These are phyloP conservation scores for Pangasius mekongensis DNA, from an alignment of 2,797 vertebrate genomes.

Conservation along the genomic window DNA sequence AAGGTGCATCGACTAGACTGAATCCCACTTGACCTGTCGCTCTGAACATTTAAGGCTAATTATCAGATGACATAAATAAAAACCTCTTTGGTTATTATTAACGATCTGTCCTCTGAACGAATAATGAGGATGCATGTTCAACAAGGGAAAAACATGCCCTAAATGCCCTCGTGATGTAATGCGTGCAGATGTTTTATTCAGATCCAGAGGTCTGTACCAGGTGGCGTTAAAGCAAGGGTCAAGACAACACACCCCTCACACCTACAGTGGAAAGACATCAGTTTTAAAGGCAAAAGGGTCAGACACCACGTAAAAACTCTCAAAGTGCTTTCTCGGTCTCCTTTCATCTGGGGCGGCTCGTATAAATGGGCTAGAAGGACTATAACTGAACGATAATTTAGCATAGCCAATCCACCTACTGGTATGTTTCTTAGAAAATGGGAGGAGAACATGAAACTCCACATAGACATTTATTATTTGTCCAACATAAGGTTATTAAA, in stretches of 20 bases:
- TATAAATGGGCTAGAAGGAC: no score
- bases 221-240: slow-evolving; percentile 2
- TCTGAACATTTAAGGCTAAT: slow-evolving; percentile 73
- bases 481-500: no score
- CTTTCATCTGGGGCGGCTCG: no score
- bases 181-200: slow-evolving; percentile 21
- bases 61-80: slow-evolving; percentile 78
- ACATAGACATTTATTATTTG: no score
- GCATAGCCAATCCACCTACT: neutral
- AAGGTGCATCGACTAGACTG: neutral
- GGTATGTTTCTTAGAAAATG: neutral
- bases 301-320: neutral
- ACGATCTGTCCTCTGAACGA: neutral
- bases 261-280: neutral
- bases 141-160: neutral
- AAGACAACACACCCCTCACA: neutral
- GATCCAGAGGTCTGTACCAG: neutral
- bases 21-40: neutral
- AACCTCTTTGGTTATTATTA: slow-evolving; percentile 73
- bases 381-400: no score
- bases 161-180: slow-evolving; percentile 23
- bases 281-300: neutral
- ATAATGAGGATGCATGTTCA: slow-evolving; percentile 14
- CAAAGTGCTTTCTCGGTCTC: no score
- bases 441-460: neutral